A percentile compares a stretch with the other conserved stretches of the same genome.
phyloP scores from a whole-genome alignment of 2,113 vertebrate genomes.

The Uria aalge region DNA sequence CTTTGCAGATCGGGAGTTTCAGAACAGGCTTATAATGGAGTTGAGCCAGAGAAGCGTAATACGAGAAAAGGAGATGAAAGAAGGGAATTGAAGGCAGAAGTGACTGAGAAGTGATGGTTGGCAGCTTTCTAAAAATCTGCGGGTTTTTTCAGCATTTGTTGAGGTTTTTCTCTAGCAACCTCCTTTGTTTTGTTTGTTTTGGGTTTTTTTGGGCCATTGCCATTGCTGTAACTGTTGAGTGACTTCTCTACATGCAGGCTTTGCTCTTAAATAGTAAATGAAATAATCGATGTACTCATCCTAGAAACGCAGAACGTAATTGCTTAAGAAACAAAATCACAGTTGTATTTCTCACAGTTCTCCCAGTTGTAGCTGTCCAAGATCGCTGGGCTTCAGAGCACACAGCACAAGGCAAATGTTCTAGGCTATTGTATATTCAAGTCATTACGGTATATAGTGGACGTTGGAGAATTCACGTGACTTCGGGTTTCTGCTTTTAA shows the following conservation, averaged over 20 bases:
- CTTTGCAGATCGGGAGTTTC: neutral
- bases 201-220: neutral
- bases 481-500: neutral
- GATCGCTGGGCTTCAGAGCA: neutral
- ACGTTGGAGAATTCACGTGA: neutral
- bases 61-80: neutral
- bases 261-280: neutral
- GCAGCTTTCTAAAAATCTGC: neutral
- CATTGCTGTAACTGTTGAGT: neutral
- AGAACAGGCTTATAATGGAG: neutral
- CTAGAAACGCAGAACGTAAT: neutral
- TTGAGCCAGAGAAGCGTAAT: neutral
- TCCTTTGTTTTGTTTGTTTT: neutral
- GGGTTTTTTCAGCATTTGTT: neutral
- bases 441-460: neutral
- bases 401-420: neutral
- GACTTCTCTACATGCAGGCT: neutral
- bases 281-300: neutral
- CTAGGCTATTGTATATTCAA: neutral
- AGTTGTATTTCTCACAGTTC: too few relatives aligned
- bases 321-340: neutral
- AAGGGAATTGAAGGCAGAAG: neutral
- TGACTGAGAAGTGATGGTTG: neutral
- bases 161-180: neutral
- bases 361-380: neutral